A percentile compares a stretch with the other conserved stretches of the same genome.
These are phyloP conservation scores for Lutra lutra DNA, from an alignment of 2,797 vertebrate species.

Conservation along the genomic window DNA sequence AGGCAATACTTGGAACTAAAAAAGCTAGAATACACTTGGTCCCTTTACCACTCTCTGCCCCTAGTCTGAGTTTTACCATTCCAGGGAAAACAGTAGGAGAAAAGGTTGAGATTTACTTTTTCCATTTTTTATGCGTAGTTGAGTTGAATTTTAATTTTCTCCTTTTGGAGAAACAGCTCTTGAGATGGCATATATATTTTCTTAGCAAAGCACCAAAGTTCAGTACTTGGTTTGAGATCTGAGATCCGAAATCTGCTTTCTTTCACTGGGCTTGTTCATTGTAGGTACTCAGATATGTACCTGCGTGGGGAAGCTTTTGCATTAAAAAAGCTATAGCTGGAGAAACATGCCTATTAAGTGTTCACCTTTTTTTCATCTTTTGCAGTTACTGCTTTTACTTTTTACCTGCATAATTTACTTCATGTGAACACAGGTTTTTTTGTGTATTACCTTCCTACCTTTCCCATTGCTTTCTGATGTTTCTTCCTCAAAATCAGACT, in stretches of 20 bases:
- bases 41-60: conserved; percentile 72
- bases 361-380: background rate
- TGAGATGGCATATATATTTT: background rate
- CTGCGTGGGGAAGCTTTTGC: background rate
- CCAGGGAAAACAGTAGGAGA: background rate
- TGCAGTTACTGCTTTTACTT: conserved; percentile 31
- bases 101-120: background rate
- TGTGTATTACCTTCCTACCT: conserved; percentile 28
- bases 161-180: conserved; percentile 38
- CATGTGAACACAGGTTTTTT: background rate
- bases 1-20: conserved; percentile 72
- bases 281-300: background rate
- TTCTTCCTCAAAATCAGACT: conserved; percentile 31
- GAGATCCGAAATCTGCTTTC: conserved; percentile 50
- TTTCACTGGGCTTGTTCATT: background rate
- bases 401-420: conserved; percentile 21
- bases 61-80: background rate
- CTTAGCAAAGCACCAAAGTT: conserved; percentile 33
- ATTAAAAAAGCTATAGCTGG: background rate
- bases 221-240: conserved; percentile 29
- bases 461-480: conserved; percentile 14
- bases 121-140: conserved; percentile 8
- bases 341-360: conserved; percentile 6
- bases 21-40: conserved; percentile 70
- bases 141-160: conserved; percentile 60